Evolutionary conservation across 2,888 invertebrate genomes (phyloP).

Genomic region (Drosophila vallismaia): DNA sequence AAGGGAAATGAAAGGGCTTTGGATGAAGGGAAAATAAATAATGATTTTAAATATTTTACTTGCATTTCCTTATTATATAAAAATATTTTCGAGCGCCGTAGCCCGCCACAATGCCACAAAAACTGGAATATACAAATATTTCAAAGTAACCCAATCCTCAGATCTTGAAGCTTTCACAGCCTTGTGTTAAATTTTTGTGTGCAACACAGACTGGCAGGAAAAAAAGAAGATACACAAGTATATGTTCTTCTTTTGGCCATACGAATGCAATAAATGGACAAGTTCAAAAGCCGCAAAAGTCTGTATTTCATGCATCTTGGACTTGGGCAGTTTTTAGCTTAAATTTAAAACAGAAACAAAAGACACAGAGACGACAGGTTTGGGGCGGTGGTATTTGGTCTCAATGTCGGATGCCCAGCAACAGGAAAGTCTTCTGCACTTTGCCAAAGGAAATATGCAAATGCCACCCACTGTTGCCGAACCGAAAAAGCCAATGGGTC

Average conservation of each 20-base stretch:
- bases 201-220: slow-evolving; percentile 19
- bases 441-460: slow-evolving; percentile 34
- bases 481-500: background rate
- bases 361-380: slow-evolving; percentile 14
- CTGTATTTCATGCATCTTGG: slow-evolving; percentile 39
- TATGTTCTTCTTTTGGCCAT: slow-evolving; percentile 46
- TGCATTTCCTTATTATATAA: background rate
- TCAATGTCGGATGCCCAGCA: slow-evolving; percentile 51
- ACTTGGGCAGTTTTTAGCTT: slow-evolving; percentile 26
- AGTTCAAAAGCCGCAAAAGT: slow-evolving; percentile 57
- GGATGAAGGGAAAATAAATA: background rate
- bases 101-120: background rate
- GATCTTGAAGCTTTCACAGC: slow-evolving; percentile 63
- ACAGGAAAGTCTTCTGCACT: slow-evolving; percentile 32
- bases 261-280: slow-evolving; percentile 36
- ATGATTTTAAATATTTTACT: background rate
- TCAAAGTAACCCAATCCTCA: slow-evolving; percentile 67
- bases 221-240: background rate
- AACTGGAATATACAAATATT: slow-evolving; percentile 46
- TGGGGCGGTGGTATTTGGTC: slow-evolving; percentile 34
- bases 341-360: slow-evolving; percentile 56
- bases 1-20: background rate
- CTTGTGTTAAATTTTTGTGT: slow-evolving; percentile 68
- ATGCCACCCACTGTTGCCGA: slow-evolving; percentile 4
- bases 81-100: background rate